Evolutionary conservation across 2,797 vertebrate genomes (phyloP).

Genomic region (Meda fulgida): DNA sequence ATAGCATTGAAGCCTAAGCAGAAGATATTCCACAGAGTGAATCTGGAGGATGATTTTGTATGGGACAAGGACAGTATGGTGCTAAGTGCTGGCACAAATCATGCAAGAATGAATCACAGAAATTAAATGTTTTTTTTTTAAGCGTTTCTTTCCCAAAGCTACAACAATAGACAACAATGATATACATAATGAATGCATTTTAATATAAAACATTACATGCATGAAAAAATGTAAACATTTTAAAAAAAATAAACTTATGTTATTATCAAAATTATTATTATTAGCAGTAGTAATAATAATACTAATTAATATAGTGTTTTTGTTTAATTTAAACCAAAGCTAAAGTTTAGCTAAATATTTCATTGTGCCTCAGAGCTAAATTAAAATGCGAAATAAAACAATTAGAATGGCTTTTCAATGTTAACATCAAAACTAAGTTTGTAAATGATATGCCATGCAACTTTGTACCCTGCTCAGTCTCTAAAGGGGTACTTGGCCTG

Average conservation of each 20-base stretch:
- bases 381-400: background rate
- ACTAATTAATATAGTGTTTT: background rate
- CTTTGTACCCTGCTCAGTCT: background rate
- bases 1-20: background rate
- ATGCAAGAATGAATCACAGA: background rate
- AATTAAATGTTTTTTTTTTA: background rate
- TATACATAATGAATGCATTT: slow-evolving; percentile 1
- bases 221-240: no score
- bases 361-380: background rate
- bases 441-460: background rate
- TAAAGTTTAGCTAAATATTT: background rate
- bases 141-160: background rate
- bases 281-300: background rate
- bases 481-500: background rate
- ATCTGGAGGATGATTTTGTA: background rate
- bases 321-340: background rate
- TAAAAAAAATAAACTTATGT: no score
- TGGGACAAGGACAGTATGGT: slow-evolving; percentile 7
- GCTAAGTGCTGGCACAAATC: slow-evolving; percentile 4
- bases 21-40: background rate
- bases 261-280: background rate
- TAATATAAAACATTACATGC: background rate
- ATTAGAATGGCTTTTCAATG: background rate
- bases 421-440: background rate
- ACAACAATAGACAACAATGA: background rate